These are phyloP conservation scores for Daphoenositta chrysoptera DNA, from an alignment of 2,113 vertebrate genomes.

Conservation along the genomic window DNA sequence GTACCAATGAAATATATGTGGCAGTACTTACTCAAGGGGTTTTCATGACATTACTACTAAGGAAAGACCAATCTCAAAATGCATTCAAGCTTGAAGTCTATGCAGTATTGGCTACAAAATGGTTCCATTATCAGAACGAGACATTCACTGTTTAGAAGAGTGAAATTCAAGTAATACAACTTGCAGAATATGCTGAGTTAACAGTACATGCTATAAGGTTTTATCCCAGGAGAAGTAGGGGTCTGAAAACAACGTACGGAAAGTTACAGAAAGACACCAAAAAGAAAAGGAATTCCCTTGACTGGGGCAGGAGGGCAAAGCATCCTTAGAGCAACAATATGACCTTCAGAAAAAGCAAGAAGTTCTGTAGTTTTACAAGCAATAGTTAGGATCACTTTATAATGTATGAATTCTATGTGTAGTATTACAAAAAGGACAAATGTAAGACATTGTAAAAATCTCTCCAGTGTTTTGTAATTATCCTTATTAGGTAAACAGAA, in stretches of 20 bases:
- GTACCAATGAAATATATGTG: not conserved
- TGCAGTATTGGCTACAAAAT: not conserved
- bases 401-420: not conserved
- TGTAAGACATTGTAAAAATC: not conserved
- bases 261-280: not conserved
- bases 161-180: not conserved
- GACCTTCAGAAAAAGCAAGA: not conserved
- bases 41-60: not conserved
- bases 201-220: not conserved
- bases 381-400: not conserved
- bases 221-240: not conserved
- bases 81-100: not conserved
- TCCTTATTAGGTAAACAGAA: not conserved
- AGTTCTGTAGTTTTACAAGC: not conserved
- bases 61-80: not conserved
- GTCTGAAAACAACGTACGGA: not conserved
- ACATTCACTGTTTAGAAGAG: not conserved
- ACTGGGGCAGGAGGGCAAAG: not conserved
- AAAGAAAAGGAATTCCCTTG: not conserved
- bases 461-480: not conserved
- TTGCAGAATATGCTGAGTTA: constrained; percentile 20
- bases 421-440: not conserved
- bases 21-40: not conserved
- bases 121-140: not conserved
- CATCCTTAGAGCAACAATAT: not conserved